Evolutionary conservation across 2,888 invertebrate genomes (phyloP).

Genomic region (Pogonocherus hispidulus): DNA sequence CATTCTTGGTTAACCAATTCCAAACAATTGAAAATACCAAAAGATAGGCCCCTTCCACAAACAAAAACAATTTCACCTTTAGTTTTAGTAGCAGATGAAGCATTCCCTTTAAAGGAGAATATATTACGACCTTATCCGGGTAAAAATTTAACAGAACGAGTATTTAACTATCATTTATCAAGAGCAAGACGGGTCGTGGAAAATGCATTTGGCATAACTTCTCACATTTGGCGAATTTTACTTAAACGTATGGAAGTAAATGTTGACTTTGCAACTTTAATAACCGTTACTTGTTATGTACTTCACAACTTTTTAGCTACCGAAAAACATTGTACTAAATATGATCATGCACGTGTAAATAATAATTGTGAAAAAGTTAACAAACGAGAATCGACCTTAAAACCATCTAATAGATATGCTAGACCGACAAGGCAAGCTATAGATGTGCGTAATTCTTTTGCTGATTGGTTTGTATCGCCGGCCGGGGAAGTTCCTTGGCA

Average conservation of each 20-base stretch:
- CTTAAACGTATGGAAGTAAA: constrained; percentile 17
- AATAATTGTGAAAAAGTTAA: neutral
- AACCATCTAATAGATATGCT: constrained; percentile 1
- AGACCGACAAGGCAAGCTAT: constrained; percentile 1
- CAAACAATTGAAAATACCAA: neutral
- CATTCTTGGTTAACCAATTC: constrained; percentile 3
- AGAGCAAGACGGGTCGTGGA: too few relatives aligned
- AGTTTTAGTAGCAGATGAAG: constrained; percentile 12
- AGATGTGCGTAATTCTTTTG: constrained; percentile 11
- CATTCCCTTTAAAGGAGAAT: constrained; percentile 14
- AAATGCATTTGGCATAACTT: constrained; percentile 15
- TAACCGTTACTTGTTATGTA: constrained; percentile 6
- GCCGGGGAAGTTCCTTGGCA: constrained; percentile 9
- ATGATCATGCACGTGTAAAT: neutral
- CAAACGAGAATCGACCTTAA: neutral
- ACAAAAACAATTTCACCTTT: neutral
- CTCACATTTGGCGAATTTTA: constrained; percentile 14
- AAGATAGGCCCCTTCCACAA: constrained; percentile 10
- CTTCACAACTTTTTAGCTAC: constrained; percentile 1
- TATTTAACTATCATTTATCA: constrained; percentile 9
- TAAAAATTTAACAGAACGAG: constrained; percentile 6
- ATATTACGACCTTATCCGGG: constrained; percentile 8
- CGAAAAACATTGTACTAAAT: neutral
- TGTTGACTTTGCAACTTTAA: constrained; percentile 10
- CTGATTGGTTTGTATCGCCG: constrained; percentile 11